Evolutionary conservation across 2,797 vertebrate genomes (phyloP).

Genomic region (Falco peregrinus): DNA sequence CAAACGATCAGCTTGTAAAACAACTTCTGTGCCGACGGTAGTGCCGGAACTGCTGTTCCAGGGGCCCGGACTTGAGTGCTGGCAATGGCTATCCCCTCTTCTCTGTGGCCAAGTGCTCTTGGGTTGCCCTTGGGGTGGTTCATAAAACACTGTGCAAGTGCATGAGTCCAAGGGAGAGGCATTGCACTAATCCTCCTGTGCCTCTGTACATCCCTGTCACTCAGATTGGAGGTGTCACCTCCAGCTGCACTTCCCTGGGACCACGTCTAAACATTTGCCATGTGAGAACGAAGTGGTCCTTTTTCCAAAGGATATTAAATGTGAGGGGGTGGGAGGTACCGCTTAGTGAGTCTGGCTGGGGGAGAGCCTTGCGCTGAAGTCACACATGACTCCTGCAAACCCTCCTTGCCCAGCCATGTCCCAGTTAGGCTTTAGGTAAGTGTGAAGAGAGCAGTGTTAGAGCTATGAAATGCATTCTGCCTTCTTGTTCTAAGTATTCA

Average conservation of each 20-base stretch:
- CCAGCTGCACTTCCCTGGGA: neutral
- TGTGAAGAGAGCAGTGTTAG: neutral
- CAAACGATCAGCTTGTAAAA: neutral
- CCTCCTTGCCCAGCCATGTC: neutral
- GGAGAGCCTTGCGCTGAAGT: neutral
- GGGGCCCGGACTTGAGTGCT: neutral
- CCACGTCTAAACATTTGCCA: neutral
- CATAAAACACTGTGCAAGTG: neutral
- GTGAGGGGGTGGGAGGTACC: neutral
- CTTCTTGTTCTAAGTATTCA: neutral
- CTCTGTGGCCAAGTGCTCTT: neutral
- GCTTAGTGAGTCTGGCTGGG: neutral
- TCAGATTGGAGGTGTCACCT: neutral
- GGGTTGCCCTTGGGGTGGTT: neutral
- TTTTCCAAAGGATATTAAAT: neutral
- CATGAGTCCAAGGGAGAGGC: neutral
- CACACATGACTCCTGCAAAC: neutral
- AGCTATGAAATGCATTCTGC: neutral
- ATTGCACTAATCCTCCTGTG: neutral
- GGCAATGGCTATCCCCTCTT: neutral
- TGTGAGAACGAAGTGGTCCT: neutral
- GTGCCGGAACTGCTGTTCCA: neutral
- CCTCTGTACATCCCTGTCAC: neutral
- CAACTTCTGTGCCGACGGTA: neutral
- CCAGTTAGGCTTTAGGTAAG: neutral